Percentiles rank a stretch among this genome's conserved stretches.
phyloP scores from a whole-genome alignment of 1,140 invertebrate species.

The Harpegnathos saltator region DNA sequence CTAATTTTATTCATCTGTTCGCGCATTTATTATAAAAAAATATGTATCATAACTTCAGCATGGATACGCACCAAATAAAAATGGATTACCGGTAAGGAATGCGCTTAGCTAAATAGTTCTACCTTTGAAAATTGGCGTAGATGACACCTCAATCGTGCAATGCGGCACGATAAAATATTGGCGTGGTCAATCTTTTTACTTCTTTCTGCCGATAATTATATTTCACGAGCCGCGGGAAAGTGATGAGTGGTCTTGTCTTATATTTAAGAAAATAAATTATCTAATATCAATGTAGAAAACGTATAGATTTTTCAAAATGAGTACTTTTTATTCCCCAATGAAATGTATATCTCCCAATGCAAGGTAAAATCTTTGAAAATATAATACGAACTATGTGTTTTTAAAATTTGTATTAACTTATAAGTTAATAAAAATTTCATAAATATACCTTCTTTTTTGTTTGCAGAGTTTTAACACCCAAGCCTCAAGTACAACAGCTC shows the following conservation, averaged over 20 bases:
- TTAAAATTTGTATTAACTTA: background rate
- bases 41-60: too few relatives aligned
- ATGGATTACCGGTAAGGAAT: too few relatives aligned
- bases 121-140: too few relatives aligned
- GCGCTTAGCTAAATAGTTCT: too few relatives aligned
- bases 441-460: conserved; percentile 28
- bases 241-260: background rate
- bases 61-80: too few relatives aligned
- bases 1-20: too few relatives aligned
- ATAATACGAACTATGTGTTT: background rate
- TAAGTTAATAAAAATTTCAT: background rate
- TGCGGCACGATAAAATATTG: too few relatives aligned
- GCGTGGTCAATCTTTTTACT: too few relatives aligned
- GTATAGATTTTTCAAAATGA: conserved; percentile 71
- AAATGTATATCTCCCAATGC: conserved; percentile 80
- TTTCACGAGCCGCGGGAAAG: background rate
- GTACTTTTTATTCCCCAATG: conserved; percentile 80
- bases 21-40: too few relatives aligned
- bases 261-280: background rate
- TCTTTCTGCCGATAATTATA: too few relatives aligned
- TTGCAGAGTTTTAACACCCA: conserved; percentile 79
- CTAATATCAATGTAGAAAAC: background rate
- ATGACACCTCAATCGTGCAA: too few relatives aligned
- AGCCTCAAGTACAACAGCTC: conserved; percentile 81
- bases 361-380: conserved; percentile 67